phyloP scores from a whole-genome alignment of 2,888 invertebrate genomes.

The Mythimna lalbum region DNA sequence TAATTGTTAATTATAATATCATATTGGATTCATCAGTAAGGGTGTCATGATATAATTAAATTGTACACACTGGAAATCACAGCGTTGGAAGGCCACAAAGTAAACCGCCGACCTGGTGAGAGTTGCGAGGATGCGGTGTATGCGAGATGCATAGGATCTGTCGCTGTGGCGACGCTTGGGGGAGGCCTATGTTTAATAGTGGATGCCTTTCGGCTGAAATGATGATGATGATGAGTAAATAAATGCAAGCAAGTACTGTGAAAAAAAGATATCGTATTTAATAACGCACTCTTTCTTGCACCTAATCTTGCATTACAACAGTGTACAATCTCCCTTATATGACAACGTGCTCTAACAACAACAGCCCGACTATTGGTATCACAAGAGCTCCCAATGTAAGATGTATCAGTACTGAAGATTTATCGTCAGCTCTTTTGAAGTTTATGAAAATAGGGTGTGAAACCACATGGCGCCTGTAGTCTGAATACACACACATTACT shows the following conservation, averaged over 20 bases:
- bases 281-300: background rate
- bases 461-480: slow-evolving; percentile 35
- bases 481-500: slow-evolving; percentile 34
- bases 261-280: background rate
- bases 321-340: slow-evolving; percentile 32
- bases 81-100: no score
- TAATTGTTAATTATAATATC: no score
- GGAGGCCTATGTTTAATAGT: no score
- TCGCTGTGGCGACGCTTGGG: no score
- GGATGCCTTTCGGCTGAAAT: no score
- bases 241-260: background rate
- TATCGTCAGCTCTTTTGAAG: slow-evolving; percentile 54
- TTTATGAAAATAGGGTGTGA: slow-evolving; percentile 53
- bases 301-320: slow-evolving; percentile 12
- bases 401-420: slow-evolving; percentile 60
- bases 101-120: no score
- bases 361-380: slow-evolving; percentile 56
- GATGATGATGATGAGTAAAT: no score
- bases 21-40: no score
- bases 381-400: slow-evolving; percentile 52
- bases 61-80: no score
- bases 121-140: no score
- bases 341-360: slow-evolving; percentile 57
- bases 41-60: no score
- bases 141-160: no score